Conservation (phyloP, 2,888 invertebrate genomes). For the Amiota mariae region DNA sequence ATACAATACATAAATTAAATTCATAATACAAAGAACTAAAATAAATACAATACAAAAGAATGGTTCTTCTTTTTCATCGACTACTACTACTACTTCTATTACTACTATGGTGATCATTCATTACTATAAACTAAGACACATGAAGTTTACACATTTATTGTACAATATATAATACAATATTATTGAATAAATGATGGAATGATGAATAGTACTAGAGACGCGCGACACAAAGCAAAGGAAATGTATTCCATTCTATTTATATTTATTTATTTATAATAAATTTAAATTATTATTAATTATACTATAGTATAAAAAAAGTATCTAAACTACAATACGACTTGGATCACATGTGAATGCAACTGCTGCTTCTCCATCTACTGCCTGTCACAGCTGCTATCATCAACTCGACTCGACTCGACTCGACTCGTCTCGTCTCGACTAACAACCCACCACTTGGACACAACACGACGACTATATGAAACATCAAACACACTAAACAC, state of each 20-base stretch:
- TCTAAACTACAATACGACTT: conserved; percentile 69
- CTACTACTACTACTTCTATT: too few relatives aligned
- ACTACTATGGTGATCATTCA: too few relatives aligned
- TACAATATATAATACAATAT: too few relatives aligned
- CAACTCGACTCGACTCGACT: conserved; percentile 27
- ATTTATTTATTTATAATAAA: too few relatives aligned
- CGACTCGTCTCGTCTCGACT: too few relatives aligned
- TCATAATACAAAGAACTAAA: neutral
- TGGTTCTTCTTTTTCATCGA: neutral
- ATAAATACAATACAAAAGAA: neutral
- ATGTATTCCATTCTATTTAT: too few relatives aligned
- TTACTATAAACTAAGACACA: too few relatives aligned
- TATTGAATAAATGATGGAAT: too few relatives aligned
- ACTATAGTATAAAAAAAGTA: conserved; percentile 55
- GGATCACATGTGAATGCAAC: conserved; percentile 66
- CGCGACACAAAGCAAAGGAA: conserved; percentile 8
- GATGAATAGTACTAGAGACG: conserved; percentile 1
- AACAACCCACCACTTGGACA: conserved; percentile 22
- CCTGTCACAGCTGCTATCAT: neutral
- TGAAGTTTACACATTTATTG: too few relatives aligned
- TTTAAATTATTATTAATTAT: neutral
- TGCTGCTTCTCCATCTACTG: conserved; percentile 38
- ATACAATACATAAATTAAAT: neutral
- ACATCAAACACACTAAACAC: neutral
- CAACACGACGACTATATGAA: conserved; percentile 10